Evolutionary conservation across 2,888 invertebrate genomes (phyloP), one percentile per base, ranked within the genome.

Genomic region (Tolmerus cingulatus): DNA sequence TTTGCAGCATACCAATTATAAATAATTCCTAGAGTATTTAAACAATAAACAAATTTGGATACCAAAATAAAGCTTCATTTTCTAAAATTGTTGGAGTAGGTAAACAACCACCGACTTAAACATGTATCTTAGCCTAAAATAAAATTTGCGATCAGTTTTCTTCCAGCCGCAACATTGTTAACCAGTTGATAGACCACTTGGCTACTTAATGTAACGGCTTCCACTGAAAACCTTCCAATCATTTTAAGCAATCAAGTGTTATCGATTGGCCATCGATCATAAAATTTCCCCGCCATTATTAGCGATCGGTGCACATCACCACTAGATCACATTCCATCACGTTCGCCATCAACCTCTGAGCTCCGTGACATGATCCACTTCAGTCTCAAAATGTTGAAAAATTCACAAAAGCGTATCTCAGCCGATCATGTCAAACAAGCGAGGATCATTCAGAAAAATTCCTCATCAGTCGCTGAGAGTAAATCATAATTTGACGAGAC

Each of bases 401-500:
- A 79, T 79, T 79, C 23, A 51, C 66, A 27, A 23, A 46, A 79
- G 19, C 51, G 16, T 14, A 16, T 81, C 43, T 55, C 81, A 30
- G n/a, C 14, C 34, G 82, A 82, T 82, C 82, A 34, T 82, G 82
- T 82, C 23, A 34, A 34, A 37, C 66, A 30, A 34, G 57, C 82
- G 14, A 82, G 40, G 57, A 55, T 37, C 37, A 34, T 23, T 82
- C 37, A 66, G 57, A 57, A 37, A 37, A 82, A 82, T 57, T 82
- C 55, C 55, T 66, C 81, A 51, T 34, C 57, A 57, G 9, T 23
- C 19, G 66, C 34, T 19, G 16, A 14, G 37, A 82, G 34, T 66
- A 82, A 82, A 57, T 57, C 82, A 82, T 82, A 82, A 82, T 82
- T 82, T 82, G 82, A 82, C 57, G 66, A 27, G 82, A 82, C 82